Evolutionary conservation across 1,140 invertebrate genomes (phyloP), one percentile per base, ranked within the genome.

Genomic region (Cardiocondyla obscurior): DNA sequence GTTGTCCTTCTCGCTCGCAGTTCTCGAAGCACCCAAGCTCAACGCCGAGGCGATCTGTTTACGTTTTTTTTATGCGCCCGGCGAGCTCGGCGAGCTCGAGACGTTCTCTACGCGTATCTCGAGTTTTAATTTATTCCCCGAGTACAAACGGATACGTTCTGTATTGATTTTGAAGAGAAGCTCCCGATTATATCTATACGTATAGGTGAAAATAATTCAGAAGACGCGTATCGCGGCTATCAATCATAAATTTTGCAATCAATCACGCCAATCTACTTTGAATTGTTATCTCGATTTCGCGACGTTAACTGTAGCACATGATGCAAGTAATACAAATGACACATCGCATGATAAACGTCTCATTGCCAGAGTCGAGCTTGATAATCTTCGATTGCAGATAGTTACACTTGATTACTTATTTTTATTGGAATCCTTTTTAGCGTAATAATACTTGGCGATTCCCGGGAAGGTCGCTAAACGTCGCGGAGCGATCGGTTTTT

Each of bases 251-350:
- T 16, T 36, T 22, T 7, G 8, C 3, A 12, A 55, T 57, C 25
- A 22, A 42, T 74, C 36, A 14, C 10, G 39, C 25, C 16, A 22
- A 19, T 74, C 28, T 74, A 49, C 14, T 76, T 62, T 76, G n/a
- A 28, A 58, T 7, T n/a, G 25, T 74, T 73, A 42, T 46, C 25
- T 74, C 39, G n/a, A 5, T 46, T 76, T 64, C 6, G 3, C 57
- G 39, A 64, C 28, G 46, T 60, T 73, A 22, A 44, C 6, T n/a
- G 19, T 16, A 51, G n/a, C 14, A n/a, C 7, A n/a, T n/a, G n/a
- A n/a, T n/a, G 14, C 12, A 33, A 12, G 0, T 36, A 25, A 39
- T 39, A 36, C 28, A 0, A 64, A 33, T 60, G 36, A 74, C 46
- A 46, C 25, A 55, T 73, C 10, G n/a, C 16, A 62, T 16, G 39